Evolutionary conservation across 2,888 invertebrate genomes (phyloP).

Genomic region (Odontomyia ornata): DNA sequence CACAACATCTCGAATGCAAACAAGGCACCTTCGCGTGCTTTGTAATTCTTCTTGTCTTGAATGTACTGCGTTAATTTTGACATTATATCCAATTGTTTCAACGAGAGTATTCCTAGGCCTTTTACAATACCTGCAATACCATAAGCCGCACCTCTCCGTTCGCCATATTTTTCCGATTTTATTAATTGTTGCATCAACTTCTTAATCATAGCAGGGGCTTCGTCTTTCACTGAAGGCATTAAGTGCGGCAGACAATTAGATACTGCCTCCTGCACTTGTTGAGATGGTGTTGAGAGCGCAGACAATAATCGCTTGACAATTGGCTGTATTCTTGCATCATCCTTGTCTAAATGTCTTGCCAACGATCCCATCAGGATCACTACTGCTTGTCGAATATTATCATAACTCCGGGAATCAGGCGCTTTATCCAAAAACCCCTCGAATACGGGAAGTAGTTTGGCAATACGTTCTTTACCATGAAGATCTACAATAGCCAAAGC

Average conservation of each 20-base stretch:
- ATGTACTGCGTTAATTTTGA: slow-evolving; percentile 90
- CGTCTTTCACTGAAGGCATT: slow-evolving; percentile 90
- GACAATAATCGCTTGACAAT: slow-evolving; percentile 90
- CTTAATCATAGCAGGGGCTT: slow-evolving; percentile 87
- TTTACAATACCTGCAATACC: slow-evolving; percentile 96
- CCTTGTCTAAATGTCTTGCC: slow-evolving; percentile 93
- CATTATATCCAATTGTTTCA: slow-evolving; percentile 97
- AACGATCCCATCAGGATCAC: slow-evolving; percentile 97
- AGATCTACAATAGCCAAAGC: slow-evolving; percentile 91
- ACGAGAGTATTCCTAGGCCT: slow-evolving; percentile 93
- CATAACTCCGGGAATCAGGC: slow-evolving; percentile 88
- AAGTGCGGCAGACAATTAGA: slow-evolving; percentile 94
- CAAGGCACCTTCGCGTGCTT: slow-evolving; percentile 92
- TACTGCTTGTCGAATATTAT: slow-evolving; percentile 94
- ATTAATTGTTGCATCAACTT: slow-evolving; percentile 86
- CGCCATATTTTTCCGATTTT: slow-evolving; percentile 90
- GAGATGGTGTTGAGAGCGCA: slow-evolving; percentile 94
- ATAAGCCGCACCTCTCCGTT: slow-evolving; percentile 90
- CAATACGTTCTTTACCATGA: slow-evolving; percentile 86
- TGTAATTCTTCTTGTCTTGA: slow-evolving; percentile 96
- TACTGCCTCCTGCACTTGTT: slow-evolving; percentile 97
- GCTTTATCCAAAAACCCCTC: slow-evolving; percentile 93
- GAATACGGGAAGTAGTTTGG: slow-evolving; percentile 86
- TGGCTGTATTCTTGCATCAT: slow-evolving; percentile 90
- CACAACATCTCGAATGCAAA: slow-evolving; percentile 98